Evolutionary conservation across 2,888 invertebrate species (phyloP), one percentile per base, ranked within the genome.

Genomic region (Drosophila infuscata): DNA sequence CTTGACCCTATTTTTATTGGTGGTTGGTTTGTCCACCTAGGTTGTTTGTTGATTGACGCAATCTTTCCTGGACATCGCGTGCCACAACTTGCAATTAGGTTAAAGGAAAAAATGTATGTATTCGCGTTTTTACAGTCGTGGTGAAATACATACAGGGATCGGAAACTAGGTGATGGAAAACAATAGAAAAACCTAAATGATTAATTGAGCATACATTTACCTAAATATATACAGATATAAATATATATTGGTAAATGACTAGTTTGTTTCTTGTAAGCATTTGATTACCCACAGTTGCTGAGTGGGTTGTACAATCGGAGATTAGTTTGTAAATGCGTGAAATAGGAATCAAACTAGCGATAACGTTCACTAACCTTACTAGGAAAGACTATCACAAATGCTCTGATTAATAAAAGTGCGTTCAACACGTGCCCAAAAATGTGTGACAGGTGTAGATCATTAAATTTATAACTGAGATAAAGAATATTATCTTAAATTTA

Each of bases 1-100:
- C 51, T 61, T 65, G 71, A 76, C 83, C 88, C 66, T 52, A 62
- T 25, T 53, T 35, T 7, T 12, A n/a, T 41, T 29, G 35, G 54
- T 12, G 15, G 36, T 12, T 30, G 46, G 1, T 6, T 30, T 68
- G 70, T 53, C 57, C 66, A 69, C 66, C 70, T 56, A 57, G 61
- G 63, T 35, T 72, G 75, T 70, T 46, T 70, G 75, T 66, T 43
- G 78, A 71, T 73, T 81, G 75, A 62, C 74, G 69, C 77, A 85
- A 81, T 86, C 83, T 74, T 73, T 11, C 46, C 57, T 59, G 85
- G 86, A 79, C 80, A 88, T 85, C 86, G 84, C 84, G 84, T 85
- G 84, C 74, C 66, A 68, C 54, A 46, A 69, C 70, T 56, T 62
- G 68, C 62, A 85, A 89, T 60, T 89, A 65, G 89, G 89, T 89